Percentiles rank a stretch among this genome's conserved stretches.
Evolutionary conservation across 2,888 invertebrate genomes (phyloP).

Genomic region (Agrochola lychnidis): DNA sequence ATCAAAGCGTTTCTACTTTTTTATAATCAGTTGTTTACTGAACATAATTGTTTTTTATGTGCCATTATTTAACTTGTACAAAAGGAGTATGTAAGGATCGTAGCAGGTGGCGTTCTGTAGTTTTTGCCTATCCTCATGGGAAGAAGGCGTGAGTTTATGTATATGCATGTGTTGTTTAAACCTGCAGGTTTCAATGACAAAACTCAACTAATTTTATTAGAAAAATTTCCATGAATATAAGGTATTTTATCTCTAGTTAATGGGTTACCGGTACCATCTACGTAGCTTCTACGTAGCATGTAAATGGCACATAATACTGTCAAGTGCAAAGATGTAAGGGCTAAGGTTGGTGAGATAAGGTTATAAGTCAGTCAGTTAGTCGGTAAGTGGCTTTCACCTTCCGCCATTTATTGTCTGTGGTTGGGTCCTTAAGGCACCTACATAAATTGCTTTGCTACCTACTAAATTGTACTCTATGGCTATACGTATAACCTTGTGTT

Average conservation of each 20-base stretch:
- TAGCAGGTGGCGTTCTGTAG: not conserved
- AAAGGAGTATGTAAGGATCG: too few relatives aligned
- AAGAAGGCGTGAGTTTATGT: not conserved
- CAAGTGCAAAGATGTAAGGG: slow-evolving; percentile 67
- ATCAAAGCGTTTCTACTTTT: not conserved
- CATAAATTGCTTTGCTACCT: slow-evolving; percentile 69
- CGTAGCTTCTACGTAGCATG: slow-evolving; percentile 14
- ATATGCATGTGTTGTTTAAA: not conserved
- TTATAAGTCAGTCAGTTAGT: slow-evolving; percentile 76
- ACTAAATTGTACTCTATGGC: slow-evolving; percentile 54
- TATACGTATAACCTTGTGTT: slow-evolving; percentile 32
- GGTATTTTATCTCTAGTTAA: not conserved
- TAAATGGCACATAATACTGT: slow-evolving; percentile 50
- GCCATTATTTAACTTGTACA: not conserved
- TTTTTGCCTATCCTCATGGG: not conserved
- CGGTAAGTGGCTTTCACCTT: slow-evolving; percentile 75
- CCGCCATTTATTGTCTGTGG: slow-evolving; percentile 74
- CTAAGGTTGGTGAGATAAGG: slow-evolving; percentile 69
- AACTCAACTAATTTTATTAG: not conserved
- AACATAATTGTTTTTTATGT: not conserved
- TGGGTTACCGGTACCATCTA: not conserved
- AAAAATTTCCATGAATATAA: not conserved
- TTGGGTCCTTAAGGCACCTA: slow-evolving; percentile 71
- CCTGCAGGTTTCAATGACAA: not conserved
- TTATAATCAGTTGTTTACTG: not conserved